Base-by-base conservation (phyloP, 2,113 vertebrate species). In the Hippocampus abdominalis region DNA sequence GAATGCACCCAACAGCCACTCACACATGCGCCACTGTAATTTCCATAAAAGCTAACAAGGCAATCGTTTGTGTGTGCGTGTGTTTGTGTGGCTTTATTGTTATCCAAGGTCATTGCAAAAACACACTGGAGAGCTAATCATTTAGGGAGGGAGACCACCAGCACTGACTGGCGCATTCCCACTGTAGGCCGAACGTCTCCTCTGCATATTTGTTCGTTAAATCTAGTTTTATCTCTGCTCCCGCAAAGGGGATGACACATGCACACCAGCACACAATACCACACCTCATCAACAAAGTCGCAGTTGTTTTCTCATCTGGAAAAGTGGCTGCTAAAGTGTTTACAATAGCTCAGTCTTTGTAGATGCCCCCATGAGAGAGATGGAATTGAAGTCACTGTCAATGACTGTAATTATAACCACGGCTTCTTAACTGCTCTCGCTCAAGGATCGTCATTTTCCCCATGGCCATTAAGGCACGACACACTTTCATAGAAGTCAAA, bases 81-180 rank as follows among this genome's bases (percentile, higher is more conserved):
- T 61, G 8, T 0, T 13, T 23, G 21, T 42, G 25, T 39, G 8
- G 39, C 46, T 46, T 61, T 12, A 75, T 39, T 78, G 79, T 67
- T 74, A 77, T 79, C 48, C 69, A 84, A 84, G 79, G 86, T 86
- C 80, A 76, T 39, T 53, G 48, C 20, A 11, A 53, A 79, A 69
- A 71, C 79, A 79, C 70, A 82, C 69, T 46, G 65, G 46, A 36
- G 53, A 36, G 61, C 66, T 67, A 64, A 67, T 81, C 70, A 60
- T 25, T 39, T 21, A 40, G 64, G 29, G 57, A 57, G 66, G 59
- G 46, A 72, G 36, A 57, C 15, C 0, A 5, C 76, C 60, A 69
- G 51, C 75, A n/a, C 66, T 5, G 42, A 67, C 32, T 48, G 25
- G 0, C 21, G 2, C 5, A 7, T 63, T 39, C 21, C 13, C 66